A percentile compares a stretch with the other conserved stretches of the same genome.
Evolutionary conservation across 64 coral and sea anemone species (phyloP).

Genomic region (Actinia tenebrosa): DNA sequence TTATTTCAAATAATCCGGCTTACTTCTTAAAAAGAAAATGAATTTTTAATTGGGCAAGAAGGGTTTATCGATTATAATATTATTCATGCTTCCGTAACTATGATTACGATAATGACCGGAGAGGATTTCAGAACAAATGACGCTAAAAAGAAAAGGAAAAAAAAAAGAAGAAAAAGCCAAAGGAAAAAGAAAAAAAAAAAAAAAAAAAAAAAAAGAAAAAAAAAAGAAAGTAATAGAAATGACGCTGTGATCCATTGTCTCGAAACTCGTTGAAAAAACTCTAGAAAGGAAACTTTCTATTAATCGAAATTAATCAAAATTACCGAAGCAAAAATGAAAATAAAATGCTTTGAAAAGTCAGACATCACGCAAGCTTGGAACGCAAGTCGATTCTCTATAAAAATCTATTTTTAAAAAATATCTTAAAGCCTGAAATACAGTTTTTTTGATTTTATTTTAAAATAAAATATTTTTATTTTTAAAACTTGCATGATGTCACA

Average conservation of each 20-base stretch:
- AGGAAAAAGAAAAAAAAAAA: no score
- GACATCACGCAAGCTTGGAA: neutral
- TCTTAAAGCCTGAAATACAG: no score
- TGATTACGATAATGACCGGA: neutral
- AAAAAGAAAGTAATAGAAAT: neutral
- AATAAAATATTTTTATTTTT: neutral
- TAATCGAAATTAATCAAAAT: neutral
- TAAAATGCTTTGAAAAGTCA: neutral
- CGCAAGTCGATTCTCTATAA: neutral
- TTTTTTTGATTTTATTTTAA: neutral
- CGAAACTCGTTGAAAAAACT: neutral
- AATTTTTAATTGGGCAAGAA: neutral
- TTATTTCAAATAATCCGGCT: neutral
- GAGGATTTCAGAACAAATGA: neutral
- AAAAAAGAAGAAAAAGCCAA: no score
- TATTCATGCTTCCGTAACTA: neutral
- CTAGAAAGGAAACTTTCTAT: neutral
- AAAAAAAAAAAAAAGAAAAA: no score
- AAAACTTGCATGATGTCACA: neutral
- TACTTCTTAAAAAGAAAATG: neutral
- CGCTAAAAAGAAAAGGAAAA: neutral
- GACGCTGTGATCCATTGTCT: neutral
- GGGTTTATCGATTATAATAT: neutral
- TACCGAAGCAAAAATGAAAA: no score
- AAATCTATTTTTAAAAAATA: neutral